phyloP scores from a whole-genome alignment of 2,797 vertebrate genomes.

The Pteronotus mesoamericanus region DNA sequence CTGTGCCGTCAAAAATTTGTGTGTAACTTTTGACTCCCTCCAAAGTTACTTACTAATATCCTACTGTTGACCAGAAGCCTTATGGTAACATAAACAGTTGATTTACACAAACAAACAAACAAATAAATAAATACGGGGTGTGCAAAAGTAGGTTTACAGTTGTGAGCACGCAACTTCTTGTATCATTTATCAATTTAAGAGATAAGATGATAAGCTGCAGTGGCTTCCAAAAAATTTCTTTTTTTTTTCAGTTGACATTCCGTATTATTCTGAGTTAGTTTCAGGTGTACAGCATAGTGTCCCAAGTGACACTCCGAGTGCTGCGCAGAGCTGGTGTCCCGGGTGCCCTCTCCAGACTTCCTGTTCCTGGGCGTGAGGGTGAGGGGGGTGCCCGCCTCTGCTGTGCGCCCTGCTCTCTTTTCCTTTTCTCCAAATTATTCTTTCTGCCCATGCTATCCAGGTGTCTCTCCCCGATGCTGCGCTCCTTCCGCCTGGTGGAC shows the following conservation, averaged over 20 bases:
- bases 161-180: neutral
- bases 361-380: neutral
- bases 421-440: neutral
- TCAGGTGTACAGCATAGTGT: neutral
- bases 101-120: neutral
- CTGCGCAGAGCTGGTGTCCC: neutral
- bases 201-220: neutral
- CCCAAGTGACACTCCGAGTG: neutral
- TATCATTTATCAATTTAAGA: neutral
- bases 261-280: neutral
- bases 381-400: neutral
- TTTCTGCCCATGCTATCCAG: neutral
- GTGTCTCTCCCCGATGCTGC: neutral
- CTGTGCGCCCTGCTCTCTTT: neutral
- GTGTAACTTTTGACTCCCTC: neutral
- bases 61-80: neutral
- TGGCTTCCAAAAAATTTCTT: neutral
- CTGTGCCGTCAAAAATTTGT: neutral
- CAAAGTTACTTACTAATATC: neutral
- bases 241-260: neutral
- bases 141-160: neutral
- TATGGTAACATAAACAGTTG: neutral
- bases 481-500: constrained; percentile 18
- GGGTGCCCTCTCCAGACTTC: neutral
- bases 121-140: no score